Base-by-base conservation (phyloP, 2,888 invertebrate species). In the Caenorhabditis sp. region DNA sequence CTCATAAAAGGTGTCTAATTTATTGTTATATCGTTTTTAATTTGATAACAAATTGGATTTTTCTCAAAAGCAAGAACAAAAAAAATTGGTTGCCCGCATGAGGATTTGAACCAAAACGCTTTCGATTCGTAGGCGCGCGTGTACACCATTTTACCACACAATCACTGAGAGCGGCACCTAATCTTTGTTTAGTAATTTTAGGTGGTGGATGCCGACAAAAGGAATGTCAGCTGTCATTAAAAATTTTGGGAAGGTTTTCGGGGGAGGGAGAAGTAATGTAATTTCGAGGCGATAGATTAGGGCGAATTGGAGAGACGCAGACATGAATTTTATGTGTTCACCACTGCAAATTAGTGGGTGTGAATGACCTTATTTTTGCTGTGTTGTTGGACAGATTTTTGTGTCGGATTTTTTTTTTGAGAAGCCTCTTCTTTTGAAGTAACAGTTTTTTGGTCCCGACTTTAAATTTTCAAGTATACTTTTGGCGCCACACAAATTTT, bases 1-100 rank as follows among this genome's bases (percentile, higher is more conserved):
- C 24, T 24, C 55, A 55, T 55, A 24, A 55, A 55, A 55, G 12
- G 55, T 53, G 23, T 51, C 23, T 51, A 51, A 51, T 55, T 55
- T 21, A 23, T 55, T 55, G 5, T 55, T 26, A 14, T 14, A 43
- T 43, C 43, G 43, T 17, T 17, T 43, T 31, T 43, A 43, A 43
- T 43, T 43, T 43, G 43, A 43, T 43, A 43, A 43, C 17, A 14
- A 10, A 3, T 43, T 43, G 2, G 43, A 5, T 43, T 17, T 43
- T 43, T 43, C 17, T 43, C 43, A 43, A 43, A 43, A 43, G n/a
- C n/a, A n/a, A n/a, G n/a, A 43, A 17, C 6, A 17, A 10, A 17
- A 43, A 43, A 43, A 43, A 10, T 12, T 17, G 6, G 3, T 43
- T 14, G 43, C 43, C 12, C 6, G 3, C 14, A 43, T 5, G 3